These are phyloP conservation scores for Bos indicus DNA, from an alignment of 2,113 vertebrate genomes.

Conservation along the genomic window DNA sequence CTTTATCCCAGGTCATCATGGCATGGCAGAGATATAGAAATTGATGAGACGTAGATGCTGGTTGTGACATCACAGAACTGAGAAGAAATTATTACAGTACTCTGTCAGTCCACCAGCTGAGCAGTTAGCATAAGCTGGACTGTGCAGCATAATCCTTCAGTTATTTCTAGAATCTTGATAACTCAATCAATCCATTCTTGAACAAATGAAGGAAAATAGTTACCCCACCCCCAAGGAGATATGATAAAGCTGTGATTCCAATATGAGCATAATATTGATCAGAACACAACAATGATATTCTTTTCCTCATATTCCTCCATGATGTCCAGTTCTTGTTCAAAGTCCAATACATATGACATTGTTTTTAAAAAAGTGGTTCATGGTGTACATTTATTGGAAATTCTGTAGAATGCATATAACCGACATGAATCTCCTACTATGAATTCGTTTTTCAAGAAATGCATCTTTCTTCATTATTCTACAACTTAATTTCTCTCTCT, in stretches of 20 bases:
- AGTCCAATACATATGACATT: not conserved
- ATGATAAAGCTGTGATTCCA: not conserved
- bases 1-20: not conserved
- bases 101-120: slow-evolving; percentile 51
- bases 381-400: not conserved
- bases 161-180: slow-evolving; percentile 56
- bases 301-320: not conserved
- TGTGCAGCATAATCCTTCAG: not conserved
- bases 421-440: not conserved
- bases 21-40: not conserved
- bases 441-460: not conserved
- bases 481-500: not conserved
- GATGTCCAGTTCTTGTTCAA: not conserved
- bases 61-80: not conserved
- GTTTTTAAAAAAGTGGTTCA: not conserved
- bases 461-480: not conserved
- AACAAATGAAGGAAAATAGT: slow-evolving; percentile 29
- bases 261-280: slow-evolving; percentile 41
- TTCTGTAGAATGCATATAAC: not conserved
- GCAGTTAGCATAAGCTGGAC: slow-evolving; percentile 44
- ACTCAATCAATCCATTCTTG: slow-evolving; percentile 37
- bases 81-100: not conserved
- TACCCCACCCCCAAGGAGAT: not conserved
- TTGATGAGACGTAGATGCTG: not conserved
- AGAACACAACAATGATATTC: slow-evolving; percentile 29